A percentile compares a stretch with the other conserved stretches of the same genome.
Conservation (phyloP, 2,113 vertebrate species). For the Gambusia affinis region DNA sequence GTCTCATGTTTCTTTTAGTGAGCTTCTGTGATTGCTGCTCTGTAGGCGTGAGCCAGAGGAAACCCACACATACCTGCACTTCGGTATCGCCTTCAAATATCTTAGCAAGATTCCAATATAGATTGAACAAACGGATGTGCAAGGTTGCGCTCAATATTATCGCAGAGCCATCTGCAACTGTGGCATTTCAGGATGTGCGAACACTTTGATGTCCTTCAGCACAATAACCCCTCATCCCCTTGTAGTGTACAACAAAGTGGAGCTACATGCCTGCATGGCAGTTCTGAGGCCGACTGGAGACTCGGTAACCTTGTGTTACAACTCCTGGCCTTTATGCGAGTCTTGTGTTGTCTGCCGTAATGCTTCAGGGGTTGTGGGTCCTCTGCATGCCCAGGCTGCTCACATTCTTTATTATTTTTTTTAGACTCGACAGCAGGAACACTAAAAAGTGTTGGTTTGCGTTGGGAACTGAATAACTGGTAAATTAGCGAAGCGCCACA, state of each 20-base stretch:
- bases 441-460: constrained; percentile 44
- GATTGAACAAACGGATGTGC: constrained; percentile 12
- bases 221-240: constrained; percentile 45
- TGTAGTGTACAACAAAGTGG: constrained; percentile 8
- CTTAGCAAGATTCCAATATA: constrained; percentile 24
- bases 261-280: constrained; percentile 30
- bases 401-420: constrained; percentile 35
- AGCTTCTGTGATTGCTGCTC: constrained; percentile 29
- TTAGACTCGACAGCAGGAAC: constrained; percentile 59
- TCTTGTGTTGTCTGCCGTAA: constrained; percentile 61
- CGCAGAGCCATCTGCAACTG: constrained; percentile 30
- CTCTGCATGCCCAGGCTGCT: constrained; percentile 70
- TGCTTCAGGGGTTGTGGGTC: constrained; percentile 66
- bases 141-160: constrained; percentile 19
- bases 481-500: constrained; percentile 11
- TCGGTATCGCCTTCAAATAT: constrained; percentile 27
- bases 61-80: constrained; percentile 18
- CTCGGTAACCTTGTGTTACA: constrained; percentile 47
- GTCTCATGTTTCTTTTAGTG: constrained; percentile 42
- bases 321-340: constrained; percentile 35
- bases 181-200: constrained; percentile 2
- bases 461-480: constrained; percentile 28
- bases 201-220: constrained; percentile 33
- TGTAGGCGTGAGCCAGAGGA: constrained; percentile 16
- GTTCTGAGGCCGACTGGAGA: constrained; percentile 34